Evolutionary conservation across 2,888 invertebrate genomes (phyloP).

Genomic region (Hemistola chrysoprasaria): DNA sequence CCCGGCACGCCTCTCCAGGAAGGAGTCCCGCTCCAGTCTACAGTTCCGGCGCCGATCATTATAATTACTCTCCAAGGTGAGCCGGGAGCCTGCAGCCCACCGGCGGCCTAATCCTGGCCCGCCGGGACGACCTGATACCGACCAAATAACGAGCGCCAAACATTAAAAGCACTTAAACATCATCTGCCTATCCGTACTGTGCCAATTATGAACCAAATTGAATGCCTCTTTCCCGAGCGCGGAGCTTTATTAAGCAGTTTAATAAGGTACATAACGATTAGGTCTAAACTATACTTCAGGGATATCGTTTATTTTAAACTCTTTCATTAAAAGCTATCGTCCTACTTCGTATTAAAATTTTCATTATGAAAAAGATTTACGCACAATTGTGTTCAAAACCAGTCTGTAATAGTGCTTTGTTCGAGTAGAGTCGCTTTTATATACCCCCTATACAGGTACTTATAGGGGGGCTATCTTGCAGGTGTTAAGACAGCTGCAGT

Average conservation of each 20-base stretch:
- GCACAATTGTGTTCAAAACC: conserved; percentile 9
- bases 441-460: background rate
- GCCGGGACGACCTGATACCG: conserved; percentile 65
- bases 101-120: conserved; percentile 67
- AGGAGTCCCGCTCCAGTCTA: conserved; percentile 73
- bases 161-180: conserved; percentile 69
- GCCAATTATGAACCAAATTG: conserved; percentile 66
- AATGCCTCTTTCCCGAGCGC: conserved; percentile 51
- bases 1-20: conserved; percentile 78
- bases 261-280: conserved; percentile 33
- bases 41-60: conserved; percentile 79
- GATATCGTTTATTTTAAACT: conserved; percentile 27
- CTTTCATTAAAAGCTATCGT: conserved; percentile 7
- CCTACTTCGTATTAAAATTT: background rate
- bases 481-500: conserved; percentile 28
- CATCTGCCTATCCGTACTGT: conserved; percentile 58
- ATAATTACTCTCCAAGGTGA: conserved; percentile 82
- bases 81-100: conserved; percentile 68
- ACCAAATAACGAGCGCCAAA: conserved; percentile 64
- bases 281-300: conserved; percentile 33
- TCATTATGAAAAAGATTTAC: too few species aligned
- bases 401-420: conserved; percentile 10
- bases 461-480: conserved; percentile 13
- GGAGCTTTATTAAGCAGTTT: conserved; percentile 51
- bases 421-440: background rate